A percentile compares a stretch with the other conserved stretches of the same genome.
Evolutionary conservation across 2,888 invertebrate species (phyloP).

Genomic region (Drosophila buzzatii): DNA sequence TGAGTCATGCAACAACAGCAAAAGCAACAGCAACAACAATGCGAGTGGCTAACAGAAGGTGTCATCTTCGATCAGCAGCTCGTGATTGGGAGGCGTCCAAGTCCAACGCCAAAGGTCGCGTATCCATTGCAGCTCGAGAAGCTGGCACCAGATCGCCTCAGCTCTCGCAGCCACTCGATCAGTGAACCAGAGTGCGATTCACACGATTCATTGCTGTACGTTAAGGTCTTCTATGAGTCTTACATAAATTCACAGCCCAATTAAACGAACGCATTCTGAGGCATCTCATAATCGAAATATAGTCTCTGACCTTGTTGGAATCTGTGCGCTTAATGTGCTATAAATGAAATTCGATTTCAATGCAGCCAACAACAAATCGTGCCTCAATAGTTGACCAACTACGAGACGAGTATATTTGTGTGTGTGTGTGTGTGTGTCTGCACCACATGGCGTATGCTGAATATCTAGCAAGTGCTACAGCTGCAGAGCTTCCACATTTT

Average conservation of each 20-base stretch:
- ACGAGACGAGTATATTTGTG: not conserved
- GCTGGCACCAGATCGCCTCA: conserved; percentile 13
- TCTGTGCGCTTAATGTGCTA: conserved; percentile 11
- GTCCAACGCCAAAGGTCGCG: conserved; percentile 43
- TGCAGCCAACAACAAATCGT: conserved; percentile 10
- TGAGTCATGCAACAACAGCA: conserved; percentile 36
- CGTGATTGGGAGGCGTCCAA: conserved; percentile 58
- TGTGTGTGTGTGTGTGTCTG: conserved; percentile 10
- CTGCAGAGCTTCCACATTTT: conserved; percentile 14
- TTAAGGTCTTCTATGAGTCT: conserved; percentile 35
- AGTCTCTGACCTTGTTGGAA: conserved; percentile 44
- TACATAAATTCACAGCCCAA: conserved; percentile 43
- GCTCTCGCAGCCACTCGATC: not conserved
- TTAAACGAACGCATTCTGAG: conserved; percentile 57
- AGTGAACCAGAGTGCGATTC: not conserved
- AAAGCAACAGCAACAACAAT: conserved; percentile 25
- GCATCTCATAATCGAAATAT: conserved; percentile 44
- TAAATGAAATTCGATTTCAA: conserved; percentile 23
- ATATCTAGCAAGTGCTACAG: conserved; percentile 37
- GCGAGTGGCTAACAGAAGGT: conserved; percentile 45
- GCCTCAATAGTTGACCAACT: conserved; percentile 3
- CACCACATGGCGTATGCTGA: conserved; percentile 55
- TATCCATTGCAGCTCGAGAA: conserved; percentile 28
- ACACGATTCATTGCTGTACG: conserved; percentile 19
- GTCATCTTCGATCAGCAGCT: conserved; percentile 66